phyloP scores from a whole-genome alignment of 2,888 invertebrate genomes.

The Tanaodytes sp. region DNA sequence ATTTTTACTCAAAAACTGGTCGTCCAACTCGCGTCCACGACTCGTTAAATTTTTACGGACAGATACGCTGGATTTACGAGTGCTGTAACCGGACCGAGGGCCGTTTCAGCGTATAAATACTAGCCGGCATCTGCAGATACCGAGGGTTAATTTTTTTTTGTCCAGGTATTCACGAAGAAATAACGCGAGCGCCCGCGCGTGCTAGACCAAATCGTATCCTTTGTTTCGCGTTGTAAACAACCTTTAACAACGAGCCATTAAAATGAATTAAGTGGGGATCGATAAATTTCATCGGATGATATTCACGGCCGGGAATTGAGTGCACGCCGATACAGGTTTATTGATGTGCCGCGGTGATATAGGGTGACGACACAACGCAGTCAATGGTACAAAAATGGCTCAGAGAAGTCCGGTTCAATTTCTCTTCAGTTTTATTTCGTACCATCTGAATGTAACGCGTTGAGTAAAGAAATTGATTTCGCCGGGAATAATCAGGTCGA shows the following conservation, averaged over 20 bases:
- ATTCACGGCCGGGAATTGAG: constrained; percentile 31
- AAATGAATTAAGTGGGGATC: constrained; percentile 49
- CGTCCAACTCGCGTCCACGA: constrained; percentile 42
- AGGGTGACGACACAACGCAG: constrained; percentile 15
- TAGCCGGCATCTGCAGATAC: constrained; percentile 33
- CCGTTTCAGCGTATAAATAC: constrained; percentile 44
- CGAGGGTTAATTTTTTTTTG: no score
- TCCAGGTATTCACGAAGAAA: constrained; percentile 32
- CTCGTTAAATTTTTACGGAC: constrained; percentile 67
- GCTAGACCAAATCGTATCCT: constrained; percentile 13
- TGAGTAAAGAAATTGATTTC: constrained; percentile 24
- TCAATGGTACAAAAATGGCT: constrained; percentile 24
- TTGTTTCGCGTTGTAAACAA: constrained; percentile 33
- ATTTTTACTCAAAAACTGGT: constrained; percentile 35
- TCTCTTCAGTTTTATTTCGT: constrained; percentile 29
- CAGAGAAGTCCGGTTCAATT: constrained; percentile 21
- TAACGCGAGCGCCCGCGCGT: constrained; percentile 11
- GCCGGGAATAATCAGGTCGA: neutral
- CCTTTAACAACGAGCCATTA: constrained; percentile 31
- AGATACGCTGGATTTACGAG: constrained; percentile 63
- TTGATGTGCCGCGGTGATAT: constrained; percentile 16
- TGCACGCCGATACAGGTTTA: constrained; percentile 34
- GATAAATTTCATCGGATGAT: constrained; percentile 42
- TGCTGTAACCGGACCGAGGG: constrained; percentile 57
- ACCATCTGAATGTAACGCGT: constrained; percentile 6